These are phyloP conservation scores for Paratrypauchen microcephalus DNA, from an alignment of 2,797 vertebrate species.

Conservation along the genomic window DNA sequence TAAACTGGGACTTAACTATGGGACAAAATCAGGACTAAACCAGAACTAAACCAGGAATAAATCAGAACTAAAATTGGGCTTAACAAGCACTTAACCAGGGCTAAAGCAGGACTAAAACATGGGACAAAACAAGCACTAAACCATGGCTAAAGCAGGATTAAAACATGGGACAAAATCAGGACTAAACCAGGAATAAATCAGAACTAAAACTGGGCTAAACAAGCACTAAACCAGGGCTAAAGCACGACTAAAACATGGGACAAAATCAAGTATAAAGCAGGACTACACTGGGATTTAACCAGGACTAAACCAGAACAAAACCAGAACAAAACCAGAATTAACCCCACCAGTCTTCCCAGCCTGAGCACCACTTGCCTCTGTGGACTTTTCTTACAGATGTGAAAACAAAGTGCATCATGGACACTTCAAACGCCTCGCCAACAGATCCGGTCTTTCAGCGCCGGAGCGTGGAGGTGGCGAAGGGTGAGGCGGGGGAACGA, in stretches of 20 bases:
- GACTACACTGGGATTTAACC: background rate
- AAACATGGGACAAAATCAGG: background rate
- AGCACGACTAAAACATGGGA: background rate
- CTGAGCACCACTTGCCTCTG: background rate
- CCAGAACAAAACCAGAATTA: background rate
- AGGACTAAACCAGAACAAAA: background rate
- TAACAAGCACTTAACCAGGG: background rate
- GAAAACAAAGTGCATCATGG: slow-evolving; percentile 25
- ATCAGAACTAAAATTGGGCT: background rate
- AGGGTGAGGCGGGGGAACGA: slow-evolving; percentile 71
- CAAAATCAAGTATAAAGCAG: background rate
- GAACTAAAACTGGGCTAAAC: background rate
- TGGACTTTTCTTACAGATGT: slow-evolving; percentile 7
- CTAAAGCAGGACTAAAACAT: background rate
- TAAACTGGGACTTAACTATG: background rate
- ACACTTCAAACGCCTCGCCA: slow-evolving; percentile 54
- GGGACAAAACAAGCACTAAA: too few relatives aligned
- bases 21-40: background rate
- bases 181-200: background rate
- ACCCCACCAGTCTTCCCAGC: background rate
- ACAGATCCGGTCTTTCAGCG: slow-evolving; percentile 67
- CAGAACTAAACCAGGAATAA: background rate
- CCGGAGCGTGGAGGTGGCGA: slow-evolving; percentile 60
- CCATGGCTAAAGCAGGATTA: background rate
- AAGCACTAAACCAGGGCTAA: background rate